Conservation (phyloP, 2,797 vertebrate species). For the Hyperoplus lanceolatus region DNA sequence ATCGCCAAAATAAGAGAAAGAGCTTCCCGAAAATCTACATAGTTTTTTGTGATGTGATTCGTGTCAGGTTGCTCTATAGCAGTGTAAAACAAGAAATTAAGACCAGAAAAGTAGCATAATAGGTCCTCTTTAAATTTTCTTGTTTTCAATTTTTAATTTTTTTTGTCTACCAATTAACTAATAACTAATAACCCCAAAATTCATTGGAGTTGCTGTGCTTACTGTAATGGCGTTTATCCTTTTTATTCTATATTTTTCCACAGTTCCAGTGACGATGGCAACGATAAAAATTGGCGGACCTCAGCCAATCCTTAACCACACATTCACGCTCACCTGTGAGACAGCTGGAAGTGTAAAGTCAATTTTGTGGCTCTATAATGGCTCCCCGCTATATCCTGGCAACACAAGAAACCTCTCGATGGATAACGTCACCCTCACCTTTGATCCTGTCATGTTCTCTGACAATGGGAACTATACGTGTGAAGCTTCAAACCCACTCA, state of each 20-base stretch:
- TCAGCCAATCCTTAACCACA: slow-evolving; percentile 47
- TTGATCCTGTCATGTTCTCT: slow-evolving; percentile 42
- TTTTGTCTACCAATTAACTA: neutral
- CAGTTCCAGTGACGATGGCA: slow-evolving; percentile 48
- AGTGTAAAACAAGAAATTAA: no score
- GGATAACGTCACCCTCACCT: slow-evolving; percentile 53
- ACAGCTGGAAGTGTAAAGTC: slow-evolving; percentile 28
- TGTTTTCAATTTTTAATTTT: neutral
- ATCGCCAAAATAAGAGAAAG: no score
- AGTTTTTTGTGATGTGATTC: no score
- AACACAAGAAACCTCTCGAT: slow-evolving; percentile 23
- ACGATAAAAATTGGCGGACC: neutral
- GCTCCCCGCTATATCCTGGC: slow-evolving; percentile 7
- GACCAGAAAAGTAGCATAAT: no score
- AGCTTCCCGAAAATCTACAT: no score
- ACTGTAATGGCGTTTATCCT: neutral
- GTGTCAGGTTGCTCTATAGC: no score
- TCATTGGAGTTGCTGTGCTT: neutral
- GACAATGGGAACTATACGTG: slow-evolving; percentile 54
- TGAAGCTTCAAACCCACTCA: slow-evolving; percentile 44
- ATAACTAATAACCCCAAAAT: no score
- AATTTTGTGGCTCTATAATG: slow-evolving; percentile 41
- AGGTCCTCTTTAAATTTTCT: no score
- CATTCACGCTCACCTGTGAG: slow-evolving; percentile 51
- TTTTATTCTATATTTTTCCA: neutral